Evolutionary conservation across 2,888 invertebrate species (phyloP), one percentile per base, ranked within the genome.

Genomic region (Chloromyia formosa): DNA sequence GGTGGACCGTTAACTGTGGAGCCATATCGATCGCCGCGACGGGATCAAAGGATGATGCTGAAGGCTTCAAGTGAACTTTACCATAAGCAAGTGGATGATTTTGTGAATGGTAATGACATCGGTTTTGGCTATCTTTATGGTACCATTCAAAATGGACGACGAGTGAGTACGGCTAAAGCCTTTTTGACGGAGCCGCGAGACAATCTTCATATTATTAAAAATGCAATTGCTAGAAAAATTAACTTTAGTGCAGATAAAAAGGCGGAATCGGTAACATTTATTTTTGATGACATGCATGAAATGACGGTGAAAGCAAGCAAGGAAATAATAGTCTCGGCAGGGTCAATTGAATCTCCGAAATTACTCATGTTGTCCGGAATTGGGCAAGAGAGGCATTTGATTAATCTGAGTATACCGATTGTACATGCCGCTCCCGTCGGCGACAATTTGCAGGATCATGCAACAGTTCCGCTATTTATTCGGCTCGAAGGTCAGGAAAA

Each of bases 331-430:
- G 1, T 66, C 0, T 66, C 71, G 14, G 62, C 61, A 3, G 74
- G 69, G 7, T 4, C 27, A 14, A 60, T 66, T 2, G 88, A 89
- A 79, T 82, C 89, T 0, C 95, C 96, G 0, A 96, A 97, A 80
- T 82, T 97, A n/a, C 87, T 97, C 27, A 92, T 96, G 93, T 86
- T 97, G 45, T 90, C 89, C 58, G 97, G 97, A 0, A 85, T 96
- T 1, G 94, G 94, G 2, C 92, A 93, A 0, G 86, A 86, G 20
- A 80, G 87, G 9, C 92, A 94, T 82, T 85, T 94, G 1, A 81
- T 88, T 77, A 88, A 92, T 80, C 86, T 91, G 2, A 91, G 90
- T 0, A 88, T 93, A 72, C 88, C 89, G 54, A 1, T 54, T 1
- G 22, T 54, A 4, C 61, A 64, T 10, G 23, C n/a, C 22, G 23